A percentile compares a stretch with the other conserved stretches of the same genome.
Evolutionary conservation across 2,113 vertebrate genomes (phyloP).

Genomic region (Trematomus loennbergii): DNA sequence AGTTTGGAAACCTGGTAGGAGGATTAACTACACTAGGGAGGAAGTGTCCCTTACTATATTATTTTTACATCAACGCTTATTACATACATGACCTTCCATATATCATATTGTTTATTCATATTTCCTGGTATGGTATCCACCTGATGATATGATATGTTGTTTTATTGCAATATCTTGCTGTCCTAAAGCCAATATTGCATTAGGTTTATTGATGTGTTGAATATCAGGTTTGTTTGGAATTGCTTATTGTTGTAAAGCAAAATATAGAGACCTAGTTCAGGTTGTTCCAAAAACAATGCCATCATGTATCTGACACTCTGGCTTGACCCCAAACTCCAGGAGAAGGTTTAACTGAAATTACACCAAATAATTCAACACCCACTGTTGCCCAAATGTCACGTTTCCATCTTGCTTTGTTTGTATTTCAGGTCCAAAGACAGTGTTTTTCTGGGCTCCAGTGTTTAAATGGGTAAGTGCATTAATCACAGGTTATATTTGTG

Average conservation of each 20-base stretch:
- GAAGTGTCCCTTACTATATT: background rate
- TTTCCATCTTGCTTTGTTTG: slow-evolving; percentile 31
- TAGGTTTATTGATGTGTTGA: background rate
- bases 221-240: background rate
- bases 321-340: background rate
- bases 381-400: background rate
- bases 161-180: background rate
- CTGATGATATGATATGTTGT: background rate
- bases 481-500: background rate
- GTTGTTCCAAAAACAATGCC: background rate
- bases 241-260: background rate
- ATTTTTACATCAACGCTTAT: background rate
- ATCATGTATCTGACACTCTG: background rate
- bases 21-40: background rate
- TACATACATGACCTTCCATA: background rate
- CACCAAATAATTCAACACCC: background rate
- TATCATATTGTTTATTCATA: background rate
- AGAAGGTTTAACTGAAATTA: background rate
- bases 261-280: background rate
- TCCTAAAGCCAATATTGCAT: background rate
- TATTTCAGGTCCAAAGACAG: slow-evolving; percentile 92
- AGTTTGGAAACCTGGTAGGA: background rate
- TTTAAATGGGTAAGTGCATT: slow-evolving; percentile 95
- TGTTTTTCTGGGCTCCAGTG: slow-evolving; percentile 99
- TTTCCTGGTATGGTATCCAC: background rate